phyloP scores from a whole-genome alignment of 2,888 invertebrate species.

The Hybos culiciformis region DNA sequence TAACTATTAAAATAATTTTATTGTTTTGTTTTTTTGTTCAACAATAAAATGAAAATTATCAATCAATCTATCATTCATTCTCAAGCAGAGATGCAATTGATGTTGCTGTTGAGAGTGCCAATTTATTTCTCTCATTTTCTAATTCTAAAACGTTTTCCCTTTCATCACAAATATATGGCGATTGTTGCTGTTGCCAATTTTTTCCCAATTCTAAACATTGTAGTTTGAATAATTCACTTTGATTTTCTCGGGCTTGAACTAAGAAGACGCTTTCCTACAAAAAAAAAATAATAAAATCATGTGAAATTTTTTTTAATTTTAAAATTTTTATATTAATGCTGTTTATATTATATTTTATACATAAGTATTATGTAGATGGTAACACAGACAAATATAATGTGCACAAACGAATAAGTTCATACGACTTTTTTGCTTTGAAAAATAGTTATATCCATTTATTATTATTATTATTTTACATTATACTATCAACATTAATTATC shows the following conservation, averaged over 20 bases:
- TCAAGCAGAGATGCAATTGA: constrained; percentile 10
- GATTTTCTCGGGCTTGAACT: constrained; percentile 62
- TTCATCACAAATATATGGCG: constrained; percentile 1
- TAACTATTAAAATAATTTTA: too few species aligned
- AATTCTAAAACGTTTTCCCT: constrained; percentile 5
- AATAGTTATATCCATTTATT: too few species aligned
- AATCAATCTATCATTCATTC: neutral
- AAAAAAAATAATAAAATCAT: neutral
- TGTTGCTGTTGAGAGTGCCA: constrained; percentile 11
- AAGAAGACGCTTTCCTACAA: constrained; percentile 67
- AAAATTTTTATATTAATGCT: too few species aligned
- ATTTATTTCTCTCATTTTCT: constrained; percentile 7
- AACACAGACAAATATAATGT: too few species aligned
- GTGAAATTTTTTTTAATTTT: neutral
- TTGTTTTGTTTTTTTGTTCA: too few species aligned
- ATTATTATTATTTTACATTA: too few species aligned
- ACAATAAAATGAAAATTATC: too few species aligned
- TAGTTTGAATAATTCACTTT: constrained; percentile 34
- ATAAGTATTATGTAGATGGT: too few species aligned
- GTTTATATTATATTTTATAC: too few species aligned
- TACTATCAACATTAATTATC: too few species aligned
- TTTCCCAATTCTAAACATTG: constrained; percentile 30
- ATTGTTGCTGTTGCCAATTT: neutral
- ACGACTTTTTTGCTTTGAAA: too few species aligned
- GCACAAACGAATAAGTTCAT: too few species aligned